Percentiles rank a stretch among this genome's conserved stretches.
These are phyloP conservation scores for Chymomyza costata DNA, from an alignment of 1,140 invertebrate species.

Conservation along the genomic window DNA sequence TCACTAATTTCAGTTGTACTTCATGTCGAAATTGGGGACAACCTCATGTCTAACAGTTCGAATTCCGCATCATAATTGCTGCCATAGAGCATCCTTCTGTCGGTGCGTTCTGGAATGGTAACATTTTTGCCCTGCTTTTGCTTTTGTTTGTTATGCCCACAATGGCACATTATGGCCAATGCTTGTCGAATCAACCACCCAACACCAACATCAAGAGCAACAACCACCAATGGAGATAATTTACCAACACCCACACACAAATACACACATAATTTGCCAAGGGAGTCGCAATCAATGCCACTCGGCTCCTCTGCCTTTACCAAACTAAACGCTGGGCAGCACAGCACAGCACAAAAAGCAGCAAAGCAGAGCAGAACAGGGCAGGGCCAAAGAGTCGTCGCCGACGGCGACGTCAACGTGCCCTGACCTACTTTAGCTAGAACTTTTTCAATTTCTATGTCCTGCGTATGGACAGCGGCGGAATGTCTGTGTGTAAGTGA, in stretches of 20 bases:
- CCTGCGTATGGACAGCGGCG: conserved; percentile 20
- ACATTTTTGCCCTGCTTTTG: conserved; percentile 17
- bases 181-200: conserved; percentile 61
- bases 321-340: too few species aligned
- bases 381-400: conserved; percentile 32
- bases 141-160: conserved; percentile 40
- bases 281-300: conserved; percentile 26
- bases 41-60: too few species aligned
- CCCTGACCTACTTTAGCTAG: conserved; percentile 60
- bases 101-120: too few species aligned
- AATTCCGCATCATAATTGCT: too few species aligned
- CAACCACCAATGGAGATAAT: conserved; percentile 1
- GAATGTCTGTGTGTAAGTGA: conserved; percentile 6
- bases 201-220: conserved; percentile 15
- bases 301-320: not conserved
- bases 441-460: conserved; percentile 70
- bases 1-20: too few species aligned
- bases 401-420: conserved; percentile 16
- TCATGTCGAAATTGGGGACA: too few species aligned
- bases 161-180: too few species aligned
- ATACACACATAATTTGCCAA: conserved; percentile 61
- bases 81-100: too few species aligned
- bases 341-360: too few species aligned
- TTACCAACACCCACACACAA: not conserved
- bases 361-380: conserved; percentile 3